Base-by-base conservation (phyloP, 2,113 vertebrate genomes). In the Tretioscincus oriximinensis region DNA sequence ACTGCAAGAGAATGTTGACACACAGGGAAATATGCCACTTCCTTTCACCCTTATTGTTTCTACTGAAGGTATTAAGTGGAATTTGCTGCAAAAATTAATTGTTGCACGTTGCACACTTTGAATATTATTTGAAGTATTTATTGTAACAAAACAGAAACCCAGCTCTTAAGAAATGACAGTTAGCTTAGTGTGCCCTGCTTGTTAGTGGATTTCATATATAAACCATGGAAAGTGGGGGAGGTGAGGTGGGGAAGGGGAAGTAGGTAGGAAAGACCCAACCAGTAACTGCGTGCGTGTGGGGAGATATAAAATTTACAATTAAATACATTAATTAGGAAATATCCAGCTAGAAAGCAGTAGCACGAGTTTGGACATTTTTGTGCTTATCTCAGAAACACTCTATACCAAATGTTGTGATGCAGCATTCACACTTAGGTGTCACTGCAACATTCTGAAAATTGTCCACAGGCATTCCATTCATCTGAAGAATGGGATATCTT, bases 1-100 rank as follows among this genome's bases (percentile, higher is more conserved):
- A 88, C 91, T 41, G 60, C 91, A 88, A 86, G 66, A 92, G 86
- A 93, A 90, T 93, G 89, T 93, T 95, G 90, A 93, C 92, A 90
- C 76, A 93, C 20, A 87, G 77, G 67, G 89, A 90, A 93, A 79
- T 80, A 63, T 47, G 68, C 67, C n/a, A 22, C 71, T 93, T 91
- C 0, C 0, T 81, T 87, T 87, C 73, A 54, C 4, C 20, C 85
- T 89, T 90, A 91, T 84, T 90, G 85, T 90, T 90, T 82, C 82
- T 83, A 90, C 41, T 87, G 72, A 87, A 81, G 60, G 61, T 81
- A 90, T 73, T 92, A 88, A 88, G 58, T 75, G 90, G 82, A 85
- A 91, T 90, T 91, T 92, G 60, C 68, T 87, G 73, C n/a, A 91
- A 81, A 82, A 92, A 90, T 90, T 92, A 95, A 92, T 89, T 91